A percentile compares a stretch with the other conserved stretches of the same genome.
These are phyloP conservation scores for Hirundichthys speculiger DNA, from an alignment of 2,113 vertebrate genomes.

Conservation along the genomic window DNA sequence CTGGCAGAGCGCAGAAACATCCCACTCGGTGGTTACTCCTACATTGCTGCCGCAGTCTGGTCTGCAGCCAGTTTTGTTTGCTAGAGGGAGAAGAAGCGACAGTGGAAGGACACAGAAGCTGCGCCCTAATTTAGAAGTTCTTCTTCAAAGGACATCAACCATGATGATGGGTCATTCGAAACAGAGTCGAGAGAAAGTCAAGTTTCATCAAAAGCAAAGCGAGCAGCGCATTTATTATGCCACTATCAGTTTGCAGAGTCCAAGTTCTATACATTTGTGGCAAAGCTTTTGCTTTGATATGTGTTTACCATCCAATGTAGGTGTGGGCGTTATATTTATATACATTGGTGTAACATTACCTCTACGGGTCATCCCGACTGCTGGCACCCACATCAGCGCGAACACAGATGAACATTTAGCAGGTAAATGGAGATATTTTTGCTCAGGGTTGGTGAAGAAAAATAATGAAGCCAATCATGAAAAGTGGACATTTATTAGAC, in stretches of 20 bases:
- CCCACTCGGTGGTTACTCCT: constrained; percentile 49
- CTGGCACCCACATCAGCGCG: not conserved
- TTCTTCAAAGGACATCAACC: not conserved
- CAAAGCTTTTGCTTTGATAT: too few relatives aligned
- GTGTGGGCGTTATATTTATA: too few relatives aligned
- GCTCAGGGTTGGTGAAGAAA: too few relatives aligned
- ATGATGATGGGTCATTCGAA: not conserved
- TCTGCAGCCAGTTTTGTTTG: constrained; percentile 31
- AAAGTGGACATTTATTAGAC: too few relatives aligned
- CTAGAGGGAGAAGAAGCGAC: constrained; percentile 22
- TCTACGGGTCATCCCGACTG: not conserved
- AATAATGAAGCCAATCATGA: too few relatives aligned
- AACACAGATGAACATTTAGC: not conserved
- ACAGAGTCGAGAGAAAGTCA: not conserved
- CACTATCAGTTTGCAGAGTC: not conserved
- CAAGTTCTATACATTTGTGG: not conserved
- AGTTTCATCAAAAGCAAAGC: not conserved
- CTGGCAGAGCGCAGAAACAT: constrained; percentile 41
- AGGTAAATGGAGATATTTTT: not conserved
- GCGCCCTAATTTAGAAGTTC: not conserved
- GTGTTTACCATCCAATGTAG: too few relatives aligned
- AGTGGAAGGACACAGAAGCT: constrained; percentile 11
- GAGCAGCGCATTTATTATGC: not conserved
- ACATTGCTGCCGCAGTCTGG: constrained; percentile 21
- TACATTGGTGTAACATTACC: too few relatives aligned